These are phyloP conservation scores for Salvator merianae DNA, from an alignment of 2,113 vertebrate genomes.

Conservation along the genomic window DNA sequence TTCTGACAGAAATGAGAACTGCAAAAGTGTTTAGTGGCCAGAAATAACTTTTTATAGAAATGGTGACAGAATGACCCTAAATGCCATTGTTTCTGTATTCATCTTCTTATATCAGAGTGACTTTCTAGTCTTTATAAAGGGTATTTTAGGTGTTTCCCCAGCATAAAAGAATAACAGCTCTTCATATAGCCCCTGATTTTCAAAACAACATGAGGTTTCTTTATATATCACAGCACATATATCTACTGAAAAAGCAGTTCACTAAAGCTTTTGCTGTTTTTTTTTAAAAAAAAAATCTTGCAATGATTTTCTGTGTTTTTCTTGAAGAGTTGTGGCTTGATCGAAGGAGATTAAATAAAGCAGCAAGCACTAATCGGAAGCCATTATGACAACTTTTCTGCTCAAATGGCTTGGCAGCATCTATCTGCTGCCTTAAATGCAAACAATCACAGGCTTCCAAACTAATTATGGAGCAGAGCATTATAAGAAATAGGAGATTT, in stretches of 20 bases:
- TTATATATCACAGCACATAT: constrained; percentile 60
- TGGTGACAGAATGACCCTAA: neutral
- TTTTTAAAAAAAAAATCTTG: constrained; percentile 58
- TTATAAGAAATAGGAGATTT: constrained; percentile 72
- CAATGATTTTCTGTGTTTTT: constrained; percentile 49
- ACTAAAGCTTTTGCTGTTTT: constrained; percentile 50
- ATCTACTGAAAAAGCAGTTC: constrained; percentile 41
- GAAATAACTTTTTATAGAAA: neutral
- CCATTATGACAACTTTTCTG: constrained; percentile 74
- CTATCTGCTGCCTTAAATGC: constrained; percentile 71
- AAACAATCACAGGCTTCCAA: constrained; percentile 74
- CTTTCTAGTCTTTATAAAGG: neutral
- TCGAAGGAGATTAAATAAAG: constrained; percentile 76
- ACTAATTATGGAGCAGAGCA: constrained; percentile 73
- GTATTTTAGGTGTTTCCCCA: neutral
- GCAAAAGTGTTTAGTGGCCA: too few relatives aligned
- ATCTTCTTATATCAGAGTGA: neutral
- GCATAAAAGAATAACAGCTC: neutral
- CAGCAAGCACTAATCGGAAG: constrained; percentile 68
- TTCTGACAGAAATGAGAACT: neutral
- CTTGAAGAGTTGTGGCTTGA: constrained; percentile 68
- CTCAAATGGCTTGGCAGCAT: constrained; percentile 75
- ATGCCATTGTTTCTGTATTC: neutral
- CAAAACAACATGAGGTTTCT: constrained; percentile 30
- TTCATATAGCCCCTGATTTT: constrained; percentile 52